Evolutionary conservation across 1,140 invertebrate species (phyloP).

Genomic region (Archegozetes longisetosus): DNA sequence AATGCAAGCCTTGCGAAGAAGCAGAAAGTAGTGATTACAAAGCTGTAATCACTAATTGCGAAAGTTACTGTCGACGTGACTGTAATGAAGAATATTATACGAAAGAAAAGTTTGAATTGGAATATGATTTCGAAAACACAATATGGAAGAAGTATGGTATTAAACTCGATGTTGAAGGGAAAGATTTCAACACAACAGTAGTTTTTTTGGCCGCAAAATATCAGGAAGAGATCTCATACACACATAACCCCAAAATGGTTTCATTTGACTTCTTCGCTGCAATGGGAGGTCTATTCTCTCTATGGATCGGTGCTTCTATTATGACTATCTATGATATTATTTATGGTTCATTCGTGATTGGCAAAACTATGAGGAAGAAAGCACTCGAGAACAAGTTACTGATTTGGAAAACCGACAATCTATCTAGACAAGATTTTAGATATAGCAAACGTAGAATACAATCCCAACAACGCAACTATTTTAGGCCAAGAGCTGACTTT

Average conservation of each 20-base stretch:
- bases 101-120: neutral
- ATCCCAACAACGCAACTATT: too few relatives aligned
- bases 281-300: neutral
- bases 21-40: neutral
- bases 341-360: too few relatives aligned
- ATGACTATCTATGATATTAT: neutral
- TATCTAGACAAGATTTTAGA: too few relatives aligned
- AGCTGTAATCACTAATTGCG: neutral
- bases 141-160: neutral
- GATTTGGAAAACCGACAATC: too few relatives aligned
- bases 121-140: neutral
- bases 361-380: too few relatives aligned
- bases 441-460: too few relatives aligned
- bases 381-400: too few relatives aligned
- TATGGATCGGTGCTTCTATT: neutral
- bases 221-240: neutral
- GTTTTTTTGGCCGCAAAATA: neutral
- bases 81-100: neutral
- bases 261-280: neutral
- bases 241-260: neutral
- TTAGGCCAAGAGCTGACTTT: too few relatives aligned
- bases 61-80: neutral
- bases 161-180: neutral
- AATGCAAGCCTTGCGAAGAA: neutral
- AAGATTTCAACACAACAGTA: too few relatives aligned